These are phyloP conservation scores for Tricholaema leucomelas DNA, from an alignment of 2,113 vertebrate genomes.

Conservation along the genomic window DNA sequence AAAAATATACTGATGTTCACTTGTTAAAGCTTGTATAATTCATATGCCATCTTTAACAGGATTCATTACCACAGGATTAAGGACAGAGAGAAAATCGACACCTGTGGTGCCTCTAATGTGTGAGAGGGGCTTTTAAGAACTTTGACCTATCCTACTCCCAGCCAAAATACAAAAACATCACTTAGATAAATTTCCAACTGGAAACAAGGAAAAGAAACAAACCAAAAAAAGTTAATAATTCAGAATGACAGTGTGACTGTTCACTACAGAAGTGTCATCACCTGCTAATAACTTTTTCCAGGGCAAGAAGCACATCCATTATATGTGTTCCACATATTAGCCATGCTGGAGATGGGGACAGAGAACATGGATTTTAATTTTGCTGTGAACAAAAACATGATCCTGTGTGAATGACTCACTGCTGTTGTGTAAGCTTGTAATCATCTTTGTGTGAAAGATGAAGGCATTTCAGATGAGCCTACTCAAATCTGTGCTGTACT, in stretches of 20 bases:
- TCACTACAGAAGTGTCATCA: neutral
- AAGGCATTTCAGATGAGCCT: neutral
- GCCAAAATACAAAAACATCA: neutral
- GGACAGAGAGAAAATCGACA: neutral
- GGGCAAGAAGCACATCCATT: neutral
- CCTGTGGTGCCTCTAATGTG: neutral
- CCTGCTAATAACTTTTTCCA: neutral
- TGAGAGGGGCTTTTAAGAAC: neutral
- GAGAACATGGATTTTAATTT: neutral
- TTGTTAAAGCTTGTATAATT: neutral
- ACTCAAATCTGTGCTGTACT: neutral
- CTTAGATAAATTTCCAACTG: neutral
- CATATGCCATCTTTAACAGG: neutral
- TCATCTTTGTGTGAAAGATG: conserved; percentile 5
- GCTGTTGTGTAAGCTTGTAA: conserved; percentile 4
- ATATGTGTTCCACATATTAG: neutral
- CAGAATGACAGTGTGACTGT: neutral
- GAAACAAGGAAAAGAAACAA: neutral
- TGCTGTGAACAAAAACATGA: neutral
- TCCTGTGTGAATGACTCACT: neutral
- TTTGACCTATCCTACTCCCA: neutral
- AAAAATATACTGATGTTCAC: neutral
- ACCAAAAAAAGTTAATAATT: neutral
- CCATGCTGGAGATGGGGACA: neutral
- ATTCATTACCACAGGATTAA: neutral